These are phyloP conservation scores for Siphlonurus alternatus DNA, from an alignment of 2,888 invertebrate species.

Conservation along the genomic window DNA sequence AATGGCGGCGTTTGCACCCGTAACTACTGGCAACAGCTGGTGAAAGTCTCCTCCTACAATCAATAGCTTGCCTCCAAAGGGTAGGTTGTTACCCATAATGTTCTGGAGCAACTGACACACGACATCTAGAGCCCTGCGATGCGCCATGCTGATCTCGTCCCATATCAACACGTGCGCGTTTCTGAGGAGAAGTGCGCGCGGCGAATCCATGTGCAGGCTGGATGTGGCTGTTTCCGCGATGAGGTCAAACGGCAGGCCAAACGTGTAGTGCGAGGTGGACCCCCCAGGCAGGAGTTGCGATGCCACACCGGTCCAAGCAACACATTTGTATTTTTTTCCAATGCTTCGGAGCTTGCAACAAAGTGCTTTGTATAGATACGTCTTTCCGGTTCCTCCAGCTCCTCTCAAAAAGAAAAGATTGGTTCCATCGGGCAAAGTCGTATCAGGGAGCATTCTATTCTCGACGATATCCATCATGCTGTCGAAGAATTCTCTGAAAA, in stretches of 20 bases:
- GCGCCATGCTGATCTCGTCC: background rate
- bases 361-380: background rate
- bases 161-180: background rate
- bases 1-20: background rate
- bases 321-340: background rate
- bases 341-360: background rate
- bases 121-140: background rate
- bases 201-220: background rate
- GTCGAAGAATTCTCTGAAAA: too few species aligned
- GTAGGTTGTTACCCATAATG: background rate
- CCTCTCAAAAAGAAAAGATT: background rate
- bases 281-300: background rate
- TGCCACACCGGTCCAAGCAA: background rate
- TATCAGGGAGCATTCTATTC: too few species aligned
- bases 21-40: background rate
- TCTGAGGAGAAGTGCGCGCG: background rate
- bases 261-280: background rate
- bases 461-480: too few species aligned
- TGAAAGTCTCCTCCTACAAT: background rate
- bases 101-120: background rate
- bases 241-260: background rate
- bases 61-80: background rate
- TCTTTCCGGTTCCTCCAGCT: background rate
- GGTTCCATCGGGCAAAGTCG: too few species aligned
- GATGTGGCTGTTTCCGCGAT: background rate